Percentiles rank a stretch among this genome's conserved stretches.
phyloP scores from a whole-genome alignment of 1,140 invertebrate genomes.

The Drosophila tristis region DNA sequence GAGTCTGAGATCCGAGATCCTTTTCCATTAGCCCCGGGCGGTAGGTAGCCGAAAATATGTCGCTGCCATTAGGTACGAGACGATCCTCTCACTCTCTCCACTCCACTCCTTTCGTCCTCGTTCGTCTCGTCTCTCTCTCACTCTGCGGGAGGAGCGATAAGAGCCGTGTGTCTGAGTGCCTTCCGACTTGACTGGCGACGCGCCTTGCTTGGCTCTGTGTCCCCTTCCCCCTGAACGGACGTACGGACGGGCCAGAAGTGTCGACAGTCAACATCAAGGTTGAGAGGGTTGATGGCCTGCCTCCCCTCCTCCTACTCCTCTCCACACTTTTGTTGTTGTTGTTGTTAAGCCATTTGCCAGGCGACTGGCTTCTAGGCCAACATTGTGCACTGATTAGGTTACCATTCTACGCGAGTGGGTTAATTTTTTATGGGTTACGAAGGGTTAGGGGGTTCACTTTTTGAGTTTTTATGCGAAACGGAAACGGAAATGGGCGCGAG shows the following conservation, averaged over 20 bases:
- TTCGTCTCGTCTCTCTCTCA: no score
- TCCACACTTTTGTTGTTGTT: neutral
- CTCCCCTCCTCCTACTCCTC: neutral
- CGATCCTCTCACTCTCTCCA: slow-evolving; percentile 3
- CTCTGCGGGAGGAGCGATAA: slow-evolving; percentile 17
- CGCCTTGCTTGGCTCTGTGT: slow-evolving; percentile 14
- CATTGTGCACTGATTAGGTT: slow-evolving; percentile 38
- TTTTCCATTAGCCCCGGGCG: slow-evolving; percentile 47
- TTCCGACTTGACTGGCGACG: slow-evolving; percentile 27
- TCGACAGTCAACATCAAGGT: slow-evolving; percentile 22
- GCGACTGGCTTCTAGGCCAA: slow-evolving; percentile 24
- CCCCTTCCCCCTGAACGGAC: slow-evolving; percentile 10
- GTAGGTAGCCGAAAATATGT: slow-evolving; percentile 49
- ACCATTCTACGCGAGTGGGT: slow-evolving; percentile 19
- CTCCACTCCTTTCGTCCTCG: no score
- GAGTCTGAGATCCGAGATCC: slow-evolving; percentile 31
- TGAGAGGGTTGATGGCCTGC: slow-evolving; percentile 46
- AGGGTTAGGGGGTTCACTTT: neutral
- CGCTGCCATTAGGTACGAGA: slow-evolving; percentile 36
- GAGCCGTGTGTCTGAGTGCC: slow-evolving; percentile 39
- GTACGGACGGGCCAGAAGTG: slow-evolving; percentile 18
- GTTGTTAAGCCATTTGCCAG: slow-evolving; percentile 35
- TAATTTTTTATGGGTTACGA: slow-evolving; percentile 27
- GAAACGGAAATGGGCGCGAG: slow-evolving; percentile 17
- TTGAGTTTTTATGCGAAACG: neutral